These are phyloP conservation scores for Tipula lateralis DNA, from an alignment of 2,888 invertebrate species.

Conservation along the genomic window DNA sequence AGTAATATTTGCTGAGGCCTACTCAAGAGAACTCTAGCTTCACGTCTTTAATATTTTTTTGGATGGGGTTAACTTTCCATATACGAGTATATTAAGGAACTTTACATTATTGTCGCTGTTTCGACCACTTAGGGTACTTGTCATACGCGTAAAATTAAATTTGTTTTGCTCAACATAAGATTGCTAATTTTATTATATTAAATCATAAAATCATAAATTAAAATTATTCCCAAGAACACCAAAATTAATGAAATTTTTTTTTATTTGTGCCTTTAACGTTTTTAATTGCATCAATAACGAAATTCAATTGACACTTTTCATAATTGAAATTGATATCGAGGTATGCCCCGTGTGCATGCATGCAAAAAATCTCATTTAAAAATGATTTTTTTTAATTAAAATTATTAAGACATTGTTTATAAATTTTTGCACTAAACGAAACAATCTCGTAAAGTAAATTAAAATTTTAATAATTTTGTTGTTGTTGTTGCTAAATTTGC, in stretches of 20 bases:
- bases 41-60: no score
- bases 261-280: not conserved
- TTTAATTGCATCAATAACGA: not conserved
- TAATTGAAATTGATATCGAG: not conserved
- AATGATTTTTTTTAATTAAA: not conserved
- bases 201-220: not conserved
- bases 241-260: not conserved
- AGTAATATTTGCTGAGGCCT: no score
- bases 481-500: not conserved
- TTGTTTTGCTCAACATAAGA: no score
- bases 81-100: no score
- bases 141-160: no score
- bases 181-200: no score
- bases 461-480: not conserved
- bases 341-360: not conserved
- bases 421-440: not conserved
- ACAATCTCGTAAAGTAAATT: not conserved
- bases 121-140: no score
- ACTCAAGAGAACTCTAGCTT: no score
- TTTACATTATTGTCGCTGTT: no score
- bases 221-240: not conserved
- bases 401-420: constrained; percentile 6
- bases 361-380: not conserved
- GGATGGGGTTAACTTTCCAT: no score
- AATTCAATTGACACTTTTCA: constrained; percentile 1